phyloP scores from a whole-genome alignment of 2,797 vertebrate genomes.

The Sorex maritimensis region DNA sequence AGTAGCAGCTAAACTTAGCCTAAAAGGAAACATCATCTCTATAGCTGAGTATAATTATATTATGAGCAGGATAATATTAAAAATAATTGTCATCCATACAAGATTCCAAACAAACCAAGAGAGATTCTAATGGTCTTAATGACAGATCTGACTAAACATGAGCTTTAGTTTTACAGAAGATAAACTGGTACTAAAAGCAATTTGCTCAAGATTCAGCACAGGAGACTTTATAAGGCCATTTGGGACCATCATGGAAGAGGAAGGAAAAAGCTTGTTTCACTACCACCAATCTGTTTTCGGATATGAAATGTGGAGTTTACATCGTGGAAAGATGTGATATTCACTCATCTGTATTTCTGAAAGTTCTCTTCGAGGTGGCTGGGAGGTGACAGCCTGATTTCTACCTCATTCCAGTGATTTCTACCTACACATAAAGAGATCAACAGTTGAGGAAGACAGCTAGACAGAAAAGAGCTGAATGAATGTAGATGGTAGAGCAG shows the following conservation, averaged over 20 bases:
- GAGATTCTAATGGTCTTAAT: background rate
- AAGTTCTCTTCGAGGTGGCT: background rate
- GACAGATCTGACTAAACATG: background rate
- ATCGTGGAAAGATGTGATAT: background rate
- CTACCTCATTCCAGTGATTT: background rate
- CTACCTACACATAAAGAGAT: background rate
- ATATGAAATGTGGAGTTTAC: no score
- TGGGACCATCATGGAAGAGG: background rate
- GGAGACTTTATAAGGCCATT: background rate
- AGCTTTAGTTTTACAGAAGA: background rate
- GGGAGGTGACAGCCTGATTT: background rate
- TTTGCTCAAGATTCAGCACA: background rate
- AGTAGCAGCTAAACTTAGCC: background rate
- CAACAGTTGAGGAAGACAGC: conserved; percentile 13
- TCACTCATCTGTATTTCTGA: background rate
- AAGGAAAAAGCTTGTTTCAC: background rate
- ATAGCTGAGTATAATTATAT: background rate
- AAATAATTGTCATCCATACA: conserved; percentile 31
- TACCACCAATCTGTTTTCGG: background rate
- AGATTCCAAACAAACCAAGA: background rate
- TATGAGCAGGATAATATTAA: conserved; percentile 3
- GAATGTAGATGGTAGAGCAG: background rate
- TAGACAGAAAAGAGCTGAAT: background rate
- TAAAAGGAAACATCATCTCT: background rate
- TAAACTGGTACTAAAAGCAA: background rate